Evolutionary conservation across 2,888 invertebrate species (phyloP), one percentile per base, ranked within the genome.

Genomic region (Eristalis intricaria): DNA sequence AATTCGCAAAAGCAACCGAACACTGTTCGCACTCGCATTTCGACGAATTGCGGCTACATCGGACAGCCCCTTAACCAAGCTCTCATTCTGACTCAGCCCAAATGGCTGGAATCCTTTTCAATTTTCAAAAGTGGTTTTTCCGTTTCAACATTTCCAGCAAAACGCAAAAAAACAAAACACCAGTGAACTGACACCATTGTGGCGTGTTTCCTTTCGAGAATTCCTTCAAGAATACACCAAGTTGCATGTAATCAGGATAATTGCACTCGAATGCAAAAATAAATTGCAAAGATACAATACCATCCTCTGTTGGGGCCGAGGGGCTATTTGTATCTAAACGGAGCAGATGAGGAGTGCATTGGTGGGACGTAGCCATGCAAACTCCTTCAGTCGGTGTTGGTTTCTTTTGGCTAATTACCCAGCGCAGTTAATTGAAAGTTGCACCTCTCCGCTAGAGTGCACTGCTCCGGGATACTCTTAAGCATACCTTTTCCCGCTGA

Each of bases 191-290:
- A 8, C 35, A 56, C 35, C 58, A n/a, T 26, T n/a, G n/a, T 11
- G 38, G 32, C 13, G 35, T 50, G 61, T 69, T 77, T 60, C 23
- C 60, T 38, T 74, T 64, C 50, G 13, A 29, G 35, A 35, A 23
- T 35, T 63, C 35, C 43, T 60, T 29, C 22, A 38, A 66, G 22
- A 60, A 68, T 26, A 22, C 29, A 35, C 22, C 43, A 63, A 74
- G 35, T 38, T 61, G 2, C 19, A 56, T 76, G 84, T 60, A 80
- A 70, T 84, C 56, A 71, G 75, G 66, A 79, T 84, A 79, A 79
- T 84, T 79, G 75, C 84, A 66, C 65, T 66, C 75, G 50, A 66
- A 61, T 79, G 65, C 32, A 68, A 75, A 76, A 43, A 64, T 73
- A 64, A 63, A 73, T 74, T 69, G 19, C 71, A 61, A 50, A 26